Base-by-base conservation (phyloP, 2,888 invertebrate genomes). In the Azorinus chamasolen region DNA sequence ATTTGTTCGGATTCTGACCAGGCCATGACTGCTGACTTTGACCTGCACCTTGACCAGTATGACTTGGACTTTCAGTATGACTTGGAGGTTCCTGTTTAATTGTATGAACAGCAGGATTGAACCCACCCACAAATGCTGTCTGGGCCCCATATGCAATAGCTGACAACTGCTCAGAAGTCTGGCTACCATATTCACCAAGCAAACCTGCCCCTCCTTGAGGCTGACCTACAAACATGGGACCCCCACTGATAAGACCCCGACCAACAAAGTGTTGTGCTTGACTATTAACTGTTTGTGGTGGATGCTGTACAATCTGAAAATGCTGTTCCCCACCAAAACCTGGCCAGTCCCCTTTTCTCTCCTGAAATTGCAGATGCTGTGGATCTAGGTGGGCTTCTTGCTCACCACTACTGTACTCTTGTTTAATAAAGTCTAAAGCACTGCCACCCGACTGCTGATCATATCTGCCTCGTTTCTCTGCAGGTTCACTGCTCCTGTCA, bases 341-440 rank as follows among this genome's bases (percentile, higher is more conserved):
- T 14, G 55, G 66, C 69, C 69, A 70, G 32, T 32, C 32, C 32
- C 32, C 32, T 32, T 32, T 32, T 32, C 32, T 32, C 5, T 32
- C 32, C 32, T 32, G 32, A 32, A 32, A 32, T 32, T 32, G 32
- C 32, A 6, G 32, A 10, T 32, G 32, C 5, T 6, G 32, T 6
- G 4, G 32, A n/a, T 59, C 59, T 46, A 46, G 59, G 32, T 59
- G 32, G 32, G 41, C 46, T 24, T 89, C 87, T 27, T 84, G 87
- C 53, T 87, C 88, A 8, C 76, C 79, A 39, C 62, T 71, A 74
- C 86, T 88, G 73, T 91, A 91, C 72, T 92, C 90, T 71, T 91
- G 90, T 70, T 92, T 91, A 18, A 92, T 87, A 63, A 91, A 87
- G 64, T 91, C 92, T 18, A 92, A 85, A 37, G 89, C 92, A 78